These are phyloP conservation scores for Papilio protenor DNA, from an alignment of 2,888 invertebrate genomes.

Conservation along the genomic window DNA sequence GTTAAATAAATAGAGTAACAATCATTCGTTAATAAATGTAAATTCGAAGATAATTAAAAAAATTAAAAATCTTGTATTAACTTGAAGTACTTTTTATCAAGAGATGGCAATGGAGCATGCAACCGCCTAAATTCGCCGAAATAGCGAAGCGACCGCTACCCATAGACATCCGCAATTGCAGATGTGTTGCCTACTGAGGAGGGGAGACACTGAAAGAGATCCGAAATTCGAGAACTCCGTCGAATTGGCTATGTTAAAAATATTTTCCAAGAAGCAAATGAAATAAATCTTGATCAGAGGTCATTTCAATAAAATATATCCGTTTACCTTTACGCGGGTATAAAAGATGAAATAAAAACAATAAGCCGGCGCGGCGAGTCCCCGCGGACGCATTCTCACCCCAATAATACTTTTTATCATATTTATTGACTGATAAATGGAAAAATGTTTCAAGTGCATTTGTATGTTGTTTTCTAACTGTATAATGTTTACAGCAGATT, in stretches of 20 bases:
- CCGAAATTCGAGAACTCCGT: too few species aligned
- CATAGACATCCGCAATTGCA: too few species aligned
- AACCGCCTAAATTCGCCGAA: too few species aligned
- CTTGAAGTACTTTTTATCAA: too few species aligned
- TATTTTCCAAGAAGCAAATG: conserved; percentile 34
- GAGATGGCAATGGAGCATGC: too few species aligned
- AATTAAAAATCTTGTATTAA: too few species aligned
- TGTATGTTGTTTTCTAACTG: conserved; percentile 67
- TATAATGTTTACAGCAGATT: conserved; percentile 40
- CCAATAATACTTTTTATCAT: conserved; percentile 84
- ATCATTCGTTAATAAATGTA: too few species aligned
- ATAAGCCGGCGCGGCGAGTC: conserved; percentile 68
- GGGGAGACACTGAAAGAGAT: too few species aligned
- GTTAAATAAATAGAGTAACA: too few species aligned
- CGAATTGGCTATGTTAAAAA: not conserved
- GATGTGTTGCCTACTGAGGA: too few species aligned
- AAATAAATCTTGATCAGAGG: conserved; percentile 76
- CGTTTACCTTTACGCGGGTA: conserved; percentile 64
- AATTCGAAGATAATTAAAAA: too few species aligned
- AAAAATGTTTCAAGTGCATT: conserved; percentile 74
- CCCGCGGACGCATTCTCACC: conserved; percentile 76
- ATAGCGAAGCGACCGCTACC: too few species aligned
- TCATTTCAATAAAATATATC: conserved; percentile 76
- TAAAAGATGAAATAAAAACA: conserved; percentile 81
- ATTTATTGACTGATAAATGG: conserved; percentile 84